Conservation (phyloP, 2,888 invertebrate species). For the Conchocele bisecta region DNA sequence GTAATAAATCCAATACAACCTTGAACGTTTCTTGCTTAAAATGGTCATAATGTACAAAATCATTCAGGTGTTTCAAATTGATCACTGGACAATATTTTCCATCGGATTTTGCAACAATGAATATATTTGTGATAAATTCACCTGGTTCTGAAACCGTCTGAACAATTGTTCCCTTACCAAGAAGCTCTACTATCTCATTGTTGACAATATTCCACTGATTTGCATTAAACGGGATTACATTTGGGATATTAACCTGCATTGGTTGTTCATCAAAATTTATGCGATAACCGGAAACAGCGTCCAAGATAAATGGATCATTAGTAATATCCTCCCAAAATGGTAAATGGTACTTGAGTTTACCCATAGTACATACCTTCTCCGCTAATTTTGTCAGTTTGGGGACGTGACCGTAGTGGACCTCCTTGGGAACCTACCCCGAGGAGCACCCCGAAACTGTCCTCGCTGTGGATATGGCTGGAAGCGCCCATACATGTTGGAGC, state of each 20-base stretch:
- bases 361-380: neutral
- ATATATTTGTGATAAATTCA: constrained; percentile 28
- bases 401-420: neutral
- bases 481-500: too few relatives aligned
- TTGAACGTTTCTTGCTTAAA: constrained; percentile 26
- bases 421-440: neutral
- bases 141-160: neutral
- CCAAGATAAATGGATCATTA: neutral
- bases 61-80: constrained; percentile 27
- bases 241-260: neutral
- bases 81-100: constrained; percentile 29
- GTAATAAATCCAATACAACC: constrained; percentile 8
- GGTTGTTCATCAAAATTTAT: neutral
- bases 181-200: neutral
- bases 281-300: neutral
- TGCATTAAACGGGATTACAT: neutral
- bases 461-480: neutral
- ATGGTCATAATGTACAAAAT: constrained; percentile 33
- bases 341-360: neutral
- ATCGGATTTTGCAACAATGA: constrained; percentile 19
- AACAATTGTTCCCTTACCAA: neutral
- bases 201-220: neutral
- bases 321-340: neutral
- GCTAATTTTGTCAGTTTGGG: neutral
- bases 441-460: neutral